Conservation (phyloP, 2,113 vertebrate species). For the Benthochromis sp. region DNA sequence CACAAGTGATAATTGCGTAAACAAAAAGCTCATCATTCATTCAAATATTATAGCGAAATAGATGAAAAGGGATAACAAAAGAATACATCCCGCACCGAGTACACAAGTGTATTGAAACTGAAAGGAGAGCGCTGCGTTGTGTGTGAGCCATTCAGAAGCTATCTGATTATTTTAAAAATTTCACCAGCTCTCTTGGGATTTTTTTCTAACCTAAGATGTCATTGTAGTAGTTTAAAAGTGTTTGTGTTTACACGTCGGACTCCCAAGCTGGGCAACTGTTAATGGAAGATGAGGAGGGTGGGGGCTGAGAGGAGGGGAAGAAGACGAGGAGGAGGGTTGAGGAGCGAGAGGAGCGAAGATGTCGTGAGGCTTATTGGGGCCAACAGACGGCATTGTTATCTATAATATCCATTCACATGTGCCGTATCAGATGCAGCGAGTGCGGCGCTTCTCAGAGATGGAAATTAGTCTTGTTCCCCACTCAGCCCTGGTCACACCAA, state of each 20-base stretch:
- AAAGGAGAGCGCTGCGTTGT: neutral
- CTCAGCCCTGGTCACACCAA: constrained; percentile 45
- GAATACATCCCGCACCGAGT: neutral
- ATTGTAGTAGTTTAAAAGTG: neutral
- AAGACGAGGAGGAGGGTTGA: neutral
- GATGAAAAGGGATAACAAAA: constrained; percentile 6
- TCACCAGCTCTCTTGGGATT: neutral
- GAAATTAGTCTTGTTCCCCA: constrained; percentile 58
- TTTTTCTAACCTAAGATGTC: neutral
- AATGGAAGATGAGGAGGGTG: neutral
- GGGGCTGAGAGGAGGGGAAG: neutral
- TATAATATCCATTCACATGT: constrained; percentile 64
- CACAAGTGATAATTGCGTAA: constrained; percentile 39
- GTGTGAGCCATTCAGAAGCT: neutral
- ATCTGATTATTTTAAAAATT: neutral
- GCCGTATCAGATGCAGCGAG: constrained; percentile 50
- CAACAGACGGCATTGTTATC: constrained; percentile 68
- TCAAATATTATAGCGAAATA: constrained; percentile 4
- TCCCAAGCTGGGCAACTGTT: neutral
- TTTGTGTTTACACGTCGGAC: neutral
- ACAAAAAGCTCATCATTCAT: constrained; percentile 36
- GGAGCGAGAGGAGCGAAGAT: neutral
- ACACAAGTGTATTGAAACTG: neutral
- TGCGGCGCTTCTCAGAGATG: constrained; percentile 35
- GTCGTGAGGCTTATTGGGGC: constrained; percentile 53